Conservation (phyloP, 2,797 vertebrate genomes). For the Rhinichthys osculus region DNA sequence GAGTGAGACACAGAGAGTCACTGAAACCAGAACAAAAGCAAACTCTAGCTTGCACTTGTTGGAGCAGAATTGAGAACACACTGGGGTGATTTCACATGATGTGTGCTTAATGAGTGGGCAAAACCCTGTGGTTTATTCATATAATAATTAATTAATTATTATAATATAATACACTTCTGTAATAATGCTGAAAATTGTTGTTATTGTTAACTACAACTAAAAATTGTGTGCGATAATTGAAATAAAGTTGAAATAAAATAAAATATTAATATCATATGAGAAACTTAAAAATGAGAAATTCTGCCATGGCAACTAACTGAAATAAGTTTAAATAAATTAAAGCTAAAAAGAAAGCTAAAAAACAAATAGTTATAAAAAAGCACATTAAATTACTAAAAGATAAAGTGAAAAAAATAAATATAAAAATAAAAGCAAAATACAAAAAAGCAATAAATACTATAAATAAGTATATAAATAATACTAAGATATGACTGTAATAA, state of each 20-base stretch:
- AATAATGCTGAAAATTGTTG: neutral
- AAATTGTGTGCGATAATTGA: neutral
- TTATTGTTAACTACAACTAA: neutral
- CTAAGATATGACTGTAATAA: neutral
- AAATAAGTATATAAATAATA: neutral
- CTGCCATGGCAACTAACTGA: neutral
- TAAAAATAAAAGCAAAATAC: neutral
- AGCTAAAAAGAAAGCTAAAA: neutral
- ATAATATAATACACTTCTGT: neutral
- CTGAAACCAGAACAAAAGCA: neutral
- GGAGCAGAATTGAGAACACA: neutral
- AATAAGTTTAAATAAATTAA: neutral
- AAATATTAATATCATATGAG: neutral
- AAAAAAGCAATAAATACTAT: neutral
- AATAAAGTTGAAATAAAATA: neutral
- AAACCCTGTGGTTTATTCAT: conserved; percentile 2
- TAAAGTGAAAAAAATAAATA: too few species aligned
- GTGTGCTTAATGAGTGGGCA: neutral
- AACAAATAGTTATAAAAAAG: neutral
- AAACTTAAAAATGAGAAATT: neutral
- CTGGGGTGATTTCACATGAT: neutral
- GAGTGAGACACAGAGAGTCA: neutral
- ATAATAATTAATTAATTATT: neutral
- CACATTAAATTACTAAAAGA: neutral
- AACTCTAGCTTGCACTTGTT: neutral